Percentiles rank a stretch among this genome's conserved stretches.
These are phyloP conservation scores for Otolemur crassicaudatus DNA, from an alignment of 2,797 vertebrate genomes.

Conservation along the genomic window DNA sequence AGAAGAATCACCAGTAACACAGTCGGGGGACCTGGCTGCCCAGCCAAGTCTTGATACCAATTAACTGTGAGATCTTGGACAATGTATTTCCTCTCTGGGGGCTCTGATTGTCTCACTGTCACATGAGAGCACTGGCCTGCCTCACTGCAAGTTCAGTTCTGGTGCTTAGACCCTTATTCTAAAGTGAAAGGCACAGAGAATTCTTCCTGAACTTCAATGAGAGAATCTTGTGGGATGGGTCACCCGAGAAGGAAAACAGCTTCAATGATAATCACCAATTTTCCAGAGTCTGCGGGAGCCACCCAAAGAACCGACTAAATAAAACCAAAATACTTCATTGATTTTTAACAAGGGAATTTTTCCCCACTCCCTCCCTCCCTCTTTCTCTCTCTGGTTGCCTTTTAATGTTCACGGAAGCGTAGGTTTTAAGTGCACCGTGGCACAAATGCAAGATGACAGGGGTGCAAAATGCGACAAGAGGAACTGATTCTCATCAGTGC, in stretches of 20 bases:
- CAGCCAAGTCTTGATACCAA: not conserved
- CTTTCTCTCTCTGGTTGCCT: not conserved
- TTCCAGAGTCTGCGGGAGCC: not conserved
- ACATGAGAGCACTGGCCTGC: not conserved
- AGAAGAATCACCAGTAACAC: not conserved
- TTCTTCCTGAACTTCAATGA: not conserved
- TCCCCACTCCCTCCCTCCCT: not conserved
- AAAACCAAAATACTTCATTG: not conserved
- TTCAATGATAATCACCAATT: not conserved
- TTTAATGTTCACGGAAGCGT: not conserved
- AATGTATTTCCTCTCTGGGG: not conserved
- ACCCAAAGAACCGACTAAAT: not conserved
- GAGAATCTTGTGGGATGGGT: not conserved
- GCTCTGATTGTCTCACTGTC: not conserved
- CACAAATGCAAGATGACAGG: not conserved
- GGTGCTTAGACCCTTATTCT: not conserved
- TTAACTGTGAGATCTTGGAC: not conserved
- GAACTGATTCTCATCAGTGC: not conserved
- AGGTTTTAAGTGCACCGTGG: not conserved
- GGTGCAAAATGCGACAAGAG: not conserved
- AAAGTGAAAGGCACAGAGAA: not conserved
- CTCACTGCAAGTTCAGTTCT: not conserved
- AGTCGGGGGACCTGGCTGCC: not conserved
- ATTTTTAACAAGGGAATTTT: not conserved
- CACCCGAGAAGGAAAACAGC: not conserved